Conservation (phyloP, 2,797 vertebrate genomes). For the Salarias fasciatus region DNA sequence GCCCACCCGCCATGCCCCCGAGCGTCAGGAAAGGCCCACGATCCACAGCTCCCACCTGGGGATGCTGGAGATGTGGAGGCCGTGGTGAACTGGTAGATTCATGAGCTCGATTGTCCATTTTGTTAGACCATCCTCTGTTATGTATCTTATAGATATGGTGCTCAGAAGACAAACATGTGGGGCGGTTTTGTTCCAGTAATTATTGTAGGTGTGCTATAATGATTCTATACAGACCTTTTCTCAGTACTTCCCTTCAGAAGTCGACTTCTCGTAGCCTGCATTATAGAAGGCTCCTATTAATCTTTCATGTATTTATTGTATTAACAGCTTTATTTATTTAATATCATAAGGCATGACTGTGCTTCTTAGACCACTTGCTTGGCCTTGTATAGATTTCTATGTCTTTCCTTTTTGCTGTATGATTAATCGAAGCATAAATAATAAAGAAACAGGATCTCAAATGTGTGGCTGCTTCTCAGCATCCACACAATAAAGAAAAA, state of each 20-base stretch:
- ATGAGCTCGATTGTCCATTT: slow-evolving; percentile 50
- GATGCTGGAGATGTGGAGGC: slow-evolving; percentile 91
- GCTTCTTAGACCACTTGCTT: slow-evolving; percentile 56
- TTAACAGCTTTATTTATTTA: slow-evolving; percentile 84
- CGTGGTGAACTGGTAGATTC: slow-evolving; percentile 83
- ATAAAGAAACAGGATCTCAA: no score
- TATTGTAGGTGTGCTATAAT: slow-evolving; percentile 82
- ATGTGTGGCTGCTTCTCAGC: no score
- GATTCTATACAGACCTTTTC: slow-evolving; percentile 81
- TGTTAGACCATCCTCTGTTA: slow-evolving; percentile 83
- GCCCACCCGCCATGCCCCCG: slow-evolving; percentile 28
- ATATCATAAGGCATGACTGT: slow-evolving; percentile 60
- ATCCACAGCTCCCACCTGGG: slow-evolving; percentile 74
- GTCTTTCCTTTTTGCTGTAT: slow-evolving; percentile 59
- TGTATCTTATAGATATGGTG: slow-evolving; percentile 98
- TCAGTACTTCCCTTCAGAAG: slow-evolving; percentile 90
- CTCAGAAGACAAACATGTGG: slow-evolving; percentile 87
- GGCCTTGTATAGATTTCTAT: slow-evolving; percentile 58
- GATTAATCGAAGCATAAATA: slow-evolving; percentile 72
- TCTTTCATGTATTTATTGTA: slow-evolving; percentile 89
- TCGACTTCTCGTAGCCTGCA: slow-evolving; percentile 89
- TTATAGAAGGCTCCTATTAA: slow-evolving; percentile 93
- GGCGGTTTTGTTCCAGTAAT: slow-evolving; percentile 82
- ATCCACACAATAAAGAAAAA: no score
- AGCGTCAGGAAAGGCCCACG: slow-evolving; percentile 55